Base-by-base conservation (phyloP, 2,113 vertebrate genomes). In the Trichomycterus rosablanca region DNA sequence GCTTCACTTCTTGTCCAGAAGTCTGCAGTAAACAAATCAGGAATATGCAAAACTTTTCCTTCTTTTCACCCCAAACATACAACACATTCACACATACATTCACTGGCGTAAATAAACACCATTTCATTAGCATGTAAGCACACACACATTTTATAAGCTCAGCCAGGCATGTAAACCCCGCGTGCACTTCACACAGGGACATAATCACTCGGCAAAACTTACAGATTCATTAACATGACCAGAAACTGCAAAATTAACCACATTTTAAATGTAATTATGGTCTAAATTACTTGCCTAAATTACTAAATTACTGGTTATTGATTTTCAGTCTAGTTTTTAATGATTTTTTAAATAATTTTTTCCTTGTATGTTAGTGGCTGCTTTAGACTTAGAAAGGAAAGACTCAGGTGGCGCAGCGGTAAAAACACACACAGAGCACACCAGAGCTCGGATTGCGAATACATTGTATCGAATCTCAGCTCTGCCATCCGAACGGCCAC, bases 1-100 rank as follows among this genome's bases (percentile, higher is more conserved):
- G 84, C 84, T 86, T 86, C 83, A 85, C 84, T 88, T 87, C 85
- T 86, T 87, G 83, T 87, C 80, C 74, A 74, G 78, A 79, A 83
- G 80, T 85, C 80, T 84, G 83, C 82, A 77, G 84, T 85, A 85
- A 85, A 87, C 84, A 87, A 80, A 83, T 83, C 82, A 80, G 79
- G 80, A 83, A 84, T 76, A 78, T 82, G 80, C 79, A 80, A 84
- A 81, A 83, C 80, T 76, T 79, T 79, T 75, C 81, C 71, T 73
- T 81, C 78, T 80, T 49, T 63, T 60, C n/a, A 24, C 75, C 77
- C 68, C 77, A 78, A 86, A 83, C 82, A 77, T 78, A 45, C 39
- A 53, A 67, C 18, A 28, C 35, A 63, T 52, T 66, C 51, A 44
- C 22, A 45, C 3, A 3, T 2, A 35, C n/a, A 56, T n/a, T 51